Conservation (phyloP, 2,888 invertebrate species). For the Diadegma fenestrale region DNA sequence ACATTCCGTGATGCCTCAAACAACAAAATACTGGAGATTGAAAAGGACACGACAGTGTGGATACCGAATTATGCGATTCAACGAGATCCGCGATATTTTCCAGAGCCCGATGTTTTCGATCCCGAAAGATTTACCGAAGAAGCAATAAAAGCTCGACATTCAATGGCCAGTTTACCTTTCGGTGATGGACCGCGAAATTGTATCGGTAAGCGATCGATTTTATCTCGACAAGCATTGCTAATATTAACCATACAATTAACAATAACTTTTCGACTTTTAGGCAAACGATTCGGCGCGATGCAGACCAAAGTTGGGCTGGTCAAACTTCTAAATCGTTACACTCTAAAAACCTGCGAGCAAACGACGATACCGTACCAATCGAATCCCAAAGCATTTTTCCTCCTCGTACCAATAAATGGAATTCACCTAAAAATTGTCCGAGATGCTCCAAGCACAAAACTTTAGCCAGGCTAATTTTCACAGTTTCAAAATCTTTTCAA, state of each 20-base stretch:
- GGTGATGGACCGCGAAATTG: constrained; percentile 81
- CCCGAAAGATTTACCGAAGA: constrained; percentile 78
- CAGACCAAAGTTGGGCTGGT: constrained; percentile 83
- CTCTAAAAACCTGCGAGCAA: constrained; percentile 79
- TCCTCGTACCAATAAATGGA: constrained; percentile 76
- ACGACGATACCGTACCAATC: constrained; percentile 76
- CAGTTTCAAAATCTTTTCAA: too few relatives aligned
- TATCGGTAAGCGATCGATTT: constrained; percentile 74
- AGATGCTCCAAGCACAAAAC: constrained; percentile 27
- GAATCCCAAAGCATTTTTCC: constrained; percentile 71
- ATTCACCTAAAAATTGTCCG: constrained; percentile 78
- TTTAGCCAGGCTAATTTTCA: too few relatives aligned
- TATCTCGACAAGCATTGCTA: not conserved
- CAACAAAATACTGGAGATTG: constrained; percentile 71
- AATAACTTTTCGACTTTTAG: constrained; percentile 67
- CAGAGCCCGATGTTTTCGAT: constrained; percentile 77
- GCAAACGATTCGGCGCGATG: constrained; percentile 76
- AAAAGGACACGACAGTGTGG: constrained; percentile 64
- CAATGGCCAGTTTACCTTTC: constrained; percentile 77
- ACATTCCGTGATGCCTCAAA: constrained; percentile 33
- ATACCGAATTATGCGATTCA: constrained; percentile 75
- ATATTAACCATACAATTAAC: not conserved
- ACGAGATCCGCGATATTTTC: constrained; percentile 73
- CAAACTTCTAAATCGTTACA: constrained; percentile 79
- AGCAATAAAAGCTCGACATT: constrained; percentile 70